Conservation (phyloP, 2,888 invertebrate species). For the Metopia argyrocephala region DNA sequence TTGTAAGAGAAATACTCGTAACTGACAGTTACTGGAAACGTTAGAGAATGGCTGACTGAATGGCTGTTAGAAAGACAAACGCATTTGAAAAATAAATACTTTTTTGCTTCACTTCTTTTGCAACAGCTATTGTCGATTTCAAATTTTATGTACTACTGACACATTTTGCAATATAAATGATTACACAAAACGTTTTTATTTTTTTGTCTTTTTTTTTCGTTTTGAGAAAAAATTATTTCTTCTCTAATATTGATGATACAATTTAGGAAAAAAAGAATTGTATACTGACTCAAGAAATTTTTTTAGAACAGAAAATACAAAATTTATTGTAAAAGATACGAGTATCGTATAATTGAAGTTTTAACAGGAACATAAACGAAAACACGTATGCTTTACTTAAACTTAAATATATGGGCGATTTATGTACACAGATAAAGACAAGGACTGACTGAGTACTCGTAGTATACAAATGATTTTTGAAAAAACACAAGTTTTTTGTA, state of each 20-base stretch:
- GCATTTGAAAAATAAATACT: background rate
- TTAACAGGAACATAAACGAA: background rate
- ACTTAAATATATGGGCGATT: too few relatives aligned
- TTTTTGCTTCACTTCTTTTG: background rate
- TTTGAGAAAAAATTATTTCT: background rate
- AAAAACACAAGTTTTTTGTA: too few relatives aligned
- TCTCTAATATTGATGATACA: background rate
- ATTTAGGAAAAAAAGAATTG: background rate
- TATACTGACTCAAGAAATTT: background rate
- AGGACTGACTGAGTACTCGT: too few relatives aligned
- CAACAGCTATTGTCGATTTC: background rate
- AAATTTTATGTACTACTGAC: background rate
- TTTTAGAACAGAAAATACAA: background rate
- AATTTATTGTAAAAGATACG: background rate
- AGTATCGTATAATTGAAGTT: background rate
- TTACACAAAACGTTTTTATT: background rate
- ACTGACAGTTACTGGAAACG: background rate
- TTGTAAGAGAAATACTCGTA: background rate
- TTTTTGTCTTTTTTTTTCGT: background rate
- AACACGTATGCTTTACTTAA: background rate
- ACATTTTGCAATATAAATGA: background rate
- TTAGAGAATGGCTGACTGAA: background rate
- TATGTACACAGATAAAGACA: too few relatives aligned
- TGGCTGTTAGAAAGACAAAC: background rate
- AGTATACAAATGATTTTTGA: too few relatives aligned